Percentiles rank a stretch among this genome's conserved stretches.
These are phyloP conservation scores for Monochamus alternatus DNA, from an alignment of 2,888 invertebrate genomes.

Conservation along the genomic window DNA sequence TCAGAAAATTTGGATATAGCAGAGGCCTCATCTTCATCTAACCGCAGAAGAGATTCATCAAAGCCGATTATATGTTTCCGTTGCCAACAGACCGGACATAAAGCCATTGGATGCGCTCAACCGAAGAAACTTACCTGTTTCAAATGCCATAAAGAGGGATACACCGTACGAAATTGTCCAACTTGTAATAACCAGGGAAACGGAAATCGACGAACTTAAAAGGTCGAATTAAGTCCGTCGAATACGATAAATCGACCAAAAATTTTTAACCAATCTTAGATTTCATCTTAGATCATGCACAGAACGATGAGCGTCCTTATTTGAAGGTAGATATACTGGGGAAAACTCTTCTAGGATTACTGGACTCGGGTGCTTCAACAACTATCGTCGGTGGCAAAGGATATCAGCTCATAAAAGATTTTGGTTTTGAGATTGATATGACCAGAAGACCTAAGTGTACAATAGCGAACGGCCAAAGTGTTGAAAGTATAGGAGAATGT, in stretches of 20 bases:
- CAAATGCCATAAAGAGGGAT: slow-evolving; percentile 19
- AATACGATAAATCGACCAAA: slow-evolving; percentile 1
- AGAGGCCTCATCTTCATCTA: not conserved
- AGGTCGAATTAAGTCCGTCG: slow-evolving; percentile 15
- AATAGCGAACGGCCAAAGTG: slow-evolving; percentile 26
- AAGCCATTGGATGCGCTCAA: slow-evolving; percentile 15
- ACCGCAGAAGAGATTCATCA: not conserved
- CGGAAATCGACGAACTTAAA: slow-evolving; percentile 21
- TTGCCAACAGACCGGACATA: slow-evolving; percentile 19
- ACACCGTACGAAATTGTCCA: slow-evolving; percentile 20
- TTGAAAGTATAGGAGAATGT: slow-evolving; percentile 23
- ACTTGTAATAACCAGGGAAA: slow-evolving; percentile 21
- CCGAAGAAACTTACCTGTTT: not conserved
- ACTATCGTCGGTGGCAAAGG: slow-evolving; percentile 16
- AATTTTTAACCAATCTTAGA: slow-evolving; percentile 8
- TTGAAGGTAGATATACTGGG: slow-evolving; percentile 30
- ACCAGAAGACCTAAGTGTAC: slow-evolving; percentile 8
- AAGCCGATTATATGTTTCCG: not conserved
- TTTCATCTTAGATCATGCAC: slow-evolving; percentile 34
- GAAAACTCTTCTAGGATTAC: slow-evolving; percentile 23
- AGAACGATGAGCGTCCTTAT: slow-evolving; percentile 38
- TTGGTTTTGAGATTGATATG: slow-evolving; percentile 12
- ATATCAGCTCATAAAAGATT: slow-evolving; percentile 14
- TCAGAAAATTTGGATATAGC: not conserved
- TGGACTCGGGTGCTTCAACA: slow-evolving; percentile 20